Evolutionary conservation across 30 jellyfish, hydroid and myxozoan genomes (phyloP), one percentile per base, ranked within the genome.

Genomic region (Calvadosia cruxmelitensis): DNA sequence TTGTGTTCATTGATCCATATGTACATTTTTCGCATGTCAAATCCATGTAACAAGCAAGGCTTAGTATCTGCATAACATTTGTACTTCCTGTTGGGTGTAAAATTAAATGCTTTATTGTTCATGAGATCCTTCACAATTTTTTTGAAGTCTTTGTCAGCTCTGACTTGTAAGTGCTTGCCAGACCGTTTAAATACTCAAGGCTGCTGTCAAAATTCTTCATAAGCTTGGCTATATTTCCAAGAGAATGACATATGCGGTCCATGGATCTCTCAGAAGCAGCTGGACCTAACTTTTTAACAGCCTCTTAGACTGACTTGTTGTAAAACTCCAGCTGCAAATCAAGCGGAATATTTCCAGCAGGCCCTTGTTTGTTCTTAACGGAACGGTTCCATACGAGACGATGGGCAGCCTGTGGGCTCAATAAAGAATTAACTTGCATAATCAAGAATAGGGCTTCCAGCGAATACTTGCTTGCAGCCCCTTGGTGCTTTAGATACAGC

Each of bases 291-390:
- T 61, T 74, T 48, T 36, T 74, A 33, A 74, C 30, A 5, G 48
- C 57, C 48, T 27, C 42, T 34, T 74, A 61, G 31, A 74, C 26
- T 48, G 63, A 29, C 34, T 50, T 62, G 69, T 74, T 63, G 69
- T 34, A 74, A 27, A 64, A 74, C 64, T 72, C 82, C 28, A 24
- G n/a, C 35, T 73, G 29, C 36, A 75, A 72, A 52, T 75, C 86
- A 12, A 63, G 71, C 36, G 86, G 72, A 15, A 75, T 75, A 33
- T 75, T 75, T 16, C 78, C 86, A 7, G 72, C 86, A 24, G 29
- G 31, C 12, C 86, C 86, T 24, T 10, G 49, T 51, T 50, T 75
- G 63, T 52, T 64, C 33, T 75, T 75, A 72, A 23, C 53, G 64
- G 49, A 50, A 25, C 86, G 42, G 64, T 75, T 75, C 86, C 86